These are phyloP conservation scores for Mungos mungo DNA, from an alignment of 2,113 vertebrate genomes.

Conservation along the genomic window DNA sequence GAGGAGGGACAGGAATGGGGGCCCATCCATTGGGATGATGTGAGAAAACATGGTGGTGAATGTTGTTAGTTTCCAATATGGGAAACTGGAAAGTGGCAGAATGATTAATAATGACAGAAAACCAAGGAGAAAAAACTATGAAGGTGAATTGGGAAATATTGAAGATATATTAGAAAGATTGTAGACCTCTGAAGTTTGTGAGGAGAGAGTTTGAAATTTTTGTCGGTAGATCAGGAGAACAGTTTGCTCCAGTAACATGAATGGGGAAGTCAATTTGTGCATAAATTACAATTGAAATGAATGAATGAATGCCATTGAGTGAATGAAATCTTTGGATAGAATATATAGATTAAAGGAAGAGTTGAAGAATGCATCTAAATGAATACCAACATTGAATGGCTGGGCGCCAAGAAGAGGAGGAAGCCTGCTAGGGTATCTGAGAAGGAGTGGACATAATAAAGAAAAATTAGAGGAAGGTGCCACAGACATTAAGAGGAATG, in stretches of 20 bases:
- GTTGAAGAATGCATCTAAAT: neutral
- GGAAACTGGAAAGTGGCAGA: neutral
- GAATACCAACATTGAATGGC: neutral
- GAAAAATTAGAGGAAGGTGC: neutral
- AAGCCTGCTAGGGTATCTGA: neutral
- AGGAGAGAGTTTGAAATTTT: neutral
- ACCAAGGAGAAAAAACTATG: neutral
- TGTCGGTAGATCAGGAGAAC: neutral
- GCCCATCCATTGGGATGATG: rapidly evolving
- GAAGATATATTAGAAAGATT: neutral
- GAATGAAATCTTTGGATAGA: neutral
- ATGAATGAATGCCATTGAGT: neutral
- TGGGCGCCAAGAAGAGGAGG: neutral
- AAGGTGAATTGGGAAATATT: neutral
- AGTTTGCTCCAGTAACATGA: neutral
- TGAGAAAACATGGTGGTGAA: neutral
- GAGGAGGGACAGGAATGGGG: rapidly evolving
- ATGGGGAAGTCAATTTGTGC: neutral
- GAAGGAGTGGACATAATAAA: neutral
- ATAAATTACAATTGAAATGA: neutral
- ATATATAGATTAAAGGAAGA: neutral
- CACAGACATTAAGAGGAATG: neutral
- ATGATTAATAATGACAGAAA: neutral
- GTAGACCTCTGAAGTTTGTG: neutral
- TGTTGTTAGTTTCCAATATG: neutral